Evolutionary conservation across 2,888 invertebrate genomes (phyloP), one percentile per base, ranked within the genome.

Genomic region (Drosophila kokeensis): DNA sequence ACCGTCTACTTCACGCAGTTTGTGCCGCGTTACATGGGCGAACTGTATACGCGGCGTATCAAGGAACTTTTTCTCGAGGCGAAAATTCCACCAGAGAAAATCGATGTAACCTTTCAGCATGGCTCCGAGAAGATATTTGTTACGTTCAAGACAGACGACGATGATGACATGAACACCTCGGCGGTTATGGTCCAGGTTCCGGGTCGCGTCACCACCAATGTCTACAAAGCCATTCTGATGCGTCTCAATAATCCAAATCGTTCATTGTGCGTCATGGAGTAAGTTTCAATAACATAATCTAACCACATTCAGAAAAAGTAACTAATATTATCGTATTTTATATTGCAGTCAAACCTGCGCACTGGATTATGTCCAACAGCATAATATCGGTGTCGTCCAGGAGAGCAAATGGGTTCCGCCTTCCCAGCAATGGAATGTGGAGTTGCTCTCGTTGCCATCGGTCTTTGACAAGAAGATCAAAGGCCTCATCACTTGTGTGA

Each of bases 201-300:
- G 0, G 96, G 96, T 0, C 95, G 94, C 92, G 95, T 96, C 36
- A 93, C 94, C 15, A 92, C 95, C 27, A 95, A 96, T n/a, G 95
- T 97, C 0, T 97, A 96, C 92, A 95, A 96, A 83, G 95, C 96
- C 0, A 88, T 97, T 0, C 96, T 96, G 92, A 94, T 96, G 91
- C 93, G 96, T 34, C 94, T 95, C 54, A 90, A 95, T 0, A 93
- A 93, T 29, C 45, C 68, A 6, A 68, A 68, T 8, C 82, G 81
- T 2, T 54, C 71, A 0, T 48, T 93, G 6, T 84, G 85, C 48
- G 88, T 93, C 1, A 92, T 92, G 91, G 90, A 91, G 93, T 93
- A 81, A 88, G 92, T 82, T 36, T 2, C 6, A 4, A 0, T 1
- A 18, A 13, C 5, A 50, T n/a, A 13, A 30, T 50, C 4, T 15